phyloP scores from a whole-genome alignment of 1,140 invertebrate genomes.

The Drosophila rhopaloa region DNA sequence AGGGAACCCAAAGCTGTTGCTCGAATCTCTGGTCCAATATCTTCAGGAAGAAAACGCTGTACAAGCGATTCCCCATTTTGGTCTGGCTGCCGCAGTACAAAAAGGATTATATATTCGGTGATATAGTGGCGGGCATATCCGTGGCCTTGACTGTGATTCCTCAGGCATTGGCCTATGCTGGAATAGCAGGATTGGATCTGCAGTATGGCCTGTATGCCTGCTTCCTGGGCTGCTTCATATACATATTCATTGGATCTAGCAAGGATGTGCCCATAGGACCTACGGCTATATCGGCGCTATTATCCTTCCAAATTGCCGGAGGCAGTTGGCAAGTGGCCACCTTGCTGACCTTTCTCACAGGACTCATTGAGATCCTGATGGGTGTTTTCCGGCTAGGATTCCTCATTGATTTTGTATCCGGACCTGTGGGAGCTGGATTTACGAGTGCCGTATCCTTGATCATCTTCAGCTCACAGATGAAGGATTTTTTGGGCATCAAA shows the following conservation, averaged over 20 bases:
- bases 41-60: conserved; percentile 87
- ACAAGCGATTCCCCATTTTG: conserved; percentile 90
- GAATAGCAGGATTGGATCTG: conserved; percentile 91
- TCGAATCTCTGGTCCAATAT: conserved; percentile 73
- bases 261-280: conserved; percentile 96
- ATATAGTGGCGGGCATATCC: conserved; percentile 94
- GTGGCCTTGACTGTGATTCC: conserved; percentile 94
- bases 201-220: conserved; percentile 95
- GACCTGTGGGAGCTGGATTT: conserved; percentile 96
- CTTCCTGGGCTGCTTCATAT: conserved; percentile 95
- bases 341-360: conserved; percentile 91
- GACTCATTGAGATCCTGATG: conserved; percentile 93
- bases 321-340: conserved; percentile 91
- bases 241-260: conserved; percentile 95
- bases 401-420: conserved; percentile 96
- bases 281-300: conserved; percentile 92
- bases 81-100: conserved; percentile 91
- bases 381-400: conserved; percentile 95
- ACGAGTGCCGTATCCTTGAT: conserved; percentile 97
- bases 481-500: conserved; percentile 92
- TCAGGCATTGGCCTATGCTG: conserved; percentile 93
- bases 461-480: conserved; percentile 95
- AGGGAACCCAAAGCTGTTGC: conserved; percentile 53
- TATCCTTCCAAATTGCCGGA: conserved; percentile 91
- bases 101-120: conserved; percentile 87